phyloP scores from a whole-genome alignment of 2,113 vertebrate species.

The Cebidichthys violaceus region DNA sequence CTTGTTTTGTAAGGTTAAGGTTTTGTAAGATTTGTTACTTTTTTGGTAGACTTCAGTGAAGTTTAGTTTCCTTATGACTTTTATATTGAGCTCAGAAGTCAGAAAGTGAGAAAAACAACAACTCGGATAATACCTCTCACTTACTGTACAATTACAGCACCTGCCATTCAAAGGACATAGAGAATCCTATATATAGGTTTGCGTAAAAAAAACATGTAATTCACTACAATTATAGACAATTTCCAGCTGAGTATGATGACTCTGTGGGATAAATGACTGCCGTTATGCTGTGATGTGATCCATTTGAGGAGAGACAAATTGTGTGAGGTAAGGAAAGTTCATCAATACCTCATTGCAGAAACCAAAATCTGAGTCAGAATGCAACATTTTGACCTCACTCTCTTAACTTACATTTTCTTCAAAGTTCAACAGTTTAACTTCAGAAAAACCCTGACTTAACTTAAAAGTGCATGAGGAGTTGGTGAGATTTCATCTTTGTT shows the following conservation, averaged over 20 bases:
- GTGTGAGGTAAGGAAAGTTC: background rate
- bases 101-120: background rate
- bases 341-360: background rate
- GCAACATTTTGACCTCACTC: background rate
- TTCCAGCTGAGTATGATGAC: slow-evolving; percentile 23
- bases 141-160: slow-evolving; percentile 14
- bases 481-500: slow-evolving; percentile 26
- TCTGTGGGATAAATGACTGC: slow-evolving; percentile 18
- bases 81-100: slow-evolving; percentile 1
- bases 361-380: background rate
- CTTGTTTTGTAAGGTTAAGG: background rate
- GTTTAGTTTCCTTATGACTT: background rate
- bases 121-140: background rate
- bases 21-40: background rate
- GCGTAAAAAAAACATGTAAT: slow-evolving; percentile 32
- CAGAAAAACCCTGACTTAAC: slow-evolving; percentile 28
- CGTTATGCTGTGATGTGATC: slow-evolving; percentile 16
- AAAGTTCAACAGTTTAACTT: background rate
- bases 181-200: background rate
- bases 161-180: slow-evolving; percentile 8
- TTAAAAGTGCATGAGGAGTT: slow-evolving; percentile 20
- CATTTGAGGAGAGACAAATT: background rate
- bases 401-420: background rate
- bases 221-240: slow-evolving; percentile 40
- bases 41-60: background rate